phyloP scores from a whole-genome alignment of 2,113 vertebrate species.

The Catharus minimus region DNA sequence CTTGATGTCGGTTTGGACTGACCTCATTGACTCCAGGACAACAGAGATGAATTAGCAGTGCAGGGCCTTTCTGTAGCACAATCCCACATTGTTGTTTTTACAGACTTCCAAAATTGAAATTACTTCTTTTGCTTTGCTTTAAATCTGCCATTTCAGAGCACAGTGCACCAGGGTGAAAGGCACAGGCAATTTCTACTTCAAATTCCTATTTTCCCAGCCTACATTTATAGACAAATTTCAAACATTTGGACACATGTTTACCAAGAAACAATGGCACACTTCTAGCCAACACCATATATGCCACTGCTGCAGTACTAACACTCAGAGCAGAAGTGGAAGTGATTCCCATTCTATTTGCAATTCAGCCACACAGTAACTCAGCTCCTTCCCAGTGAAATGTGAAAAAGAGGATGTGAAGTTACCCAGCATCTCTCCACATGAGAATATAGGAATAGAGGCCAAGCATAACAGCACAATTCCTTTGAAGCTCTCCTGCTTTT shows the following conservation, averaged over 20 bases:
- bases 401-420: not conserved
- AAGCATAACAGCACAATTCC: not conserved
- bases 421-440: not conserved
- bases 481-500: conserved; percentile 39
- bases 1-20: not conserved
- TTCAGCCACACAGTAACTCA: not conserved
- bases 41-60: not conserved
- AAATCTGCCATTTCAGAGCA: not conserved
- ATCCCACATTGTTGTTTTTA: not conserved
- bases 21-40: not conserved
- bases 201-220: not conserved
- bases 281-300: not conserved
- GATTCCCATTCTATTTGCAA: not conserved
- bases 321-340: not conserved
- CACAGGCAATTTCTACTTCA: not conserved
- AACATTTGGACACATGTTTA: not conserved
- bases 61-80: not conserved
- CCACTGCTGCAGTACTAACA: not conserved
- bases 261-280: not conserved
- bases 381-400: not conserved
- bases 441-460: not conserved
- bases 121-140: not conserved
- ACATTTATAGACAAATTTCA: not conserved
- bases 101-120: not conserved
- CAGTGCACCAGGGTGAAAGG: not conserved